A percentile compares a stretch with the other conserved stretches of the same genome.
phyloP scores from a whole-genome alignment of 2,888 invertebrate genomes.

The Xestia xanthographa region DNA sequence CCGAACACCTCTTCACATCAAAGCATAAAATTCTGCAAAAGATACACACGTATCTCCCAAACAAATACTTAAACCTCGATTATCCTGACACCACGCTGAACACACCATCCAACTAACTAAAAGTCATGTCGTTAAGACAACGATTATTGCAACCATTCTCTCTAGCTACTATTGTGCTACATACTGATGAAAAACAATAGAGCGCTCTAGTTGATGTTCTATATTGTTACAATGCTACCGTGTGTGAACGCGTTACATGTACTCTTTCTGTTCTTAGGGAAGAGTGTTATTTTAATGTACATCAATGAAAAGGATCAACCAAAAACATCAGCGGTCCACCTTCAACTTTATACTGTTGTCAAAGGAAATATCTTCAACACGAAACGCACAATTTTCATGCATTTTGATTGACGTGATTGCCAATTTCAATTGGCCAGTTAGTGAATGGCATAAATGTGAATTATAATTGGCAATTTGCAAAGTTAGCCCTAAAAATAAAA shows the following conservation, averaged over 20 bases:
- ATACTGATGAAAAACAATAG: not conserved
- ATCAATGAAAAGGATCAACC: too few species aligned
- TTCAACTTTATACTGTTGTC: not conserved
- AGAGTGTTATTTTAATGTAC: too few species aligned
- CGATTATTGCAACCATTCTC: not conserved
- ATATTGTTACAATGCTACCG: not conserved
- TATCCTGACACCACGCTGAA: not conserved
- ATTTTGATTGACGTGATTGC: too few species aligned
- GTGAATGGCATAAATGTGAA: too few species aligned
- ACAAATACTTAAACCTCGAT: not conserved
- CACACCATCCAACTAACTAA: not conserved
- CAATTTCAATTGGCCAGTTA: too few species aligned
- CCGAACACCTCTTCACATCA: not conserved
- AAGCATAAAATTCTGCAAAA: not conserved
- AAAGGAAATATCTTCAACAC: not conserved
- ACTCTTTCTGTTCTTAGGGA: too few species aligned
- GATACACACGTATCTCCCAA: not conserved
- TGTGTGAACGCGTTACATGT: too few species aligned
- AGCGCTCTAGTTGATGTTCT: not conserved
- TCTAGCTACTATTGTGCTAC: not conserved
- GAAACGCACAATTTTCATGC: too few species aligned
- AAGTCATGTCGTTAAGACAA: not conserved
- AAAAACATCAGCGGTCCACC: not conserved
- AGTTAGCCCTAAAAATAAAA: too few species aligned
- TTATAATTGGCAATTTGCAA: too few species aligned